These are phyloP conservation scores for Galeopsomyia nigrocyanea DNA, from an alignment of 2,888 invertebrate species.

Conservation along the genomic window DNA sequence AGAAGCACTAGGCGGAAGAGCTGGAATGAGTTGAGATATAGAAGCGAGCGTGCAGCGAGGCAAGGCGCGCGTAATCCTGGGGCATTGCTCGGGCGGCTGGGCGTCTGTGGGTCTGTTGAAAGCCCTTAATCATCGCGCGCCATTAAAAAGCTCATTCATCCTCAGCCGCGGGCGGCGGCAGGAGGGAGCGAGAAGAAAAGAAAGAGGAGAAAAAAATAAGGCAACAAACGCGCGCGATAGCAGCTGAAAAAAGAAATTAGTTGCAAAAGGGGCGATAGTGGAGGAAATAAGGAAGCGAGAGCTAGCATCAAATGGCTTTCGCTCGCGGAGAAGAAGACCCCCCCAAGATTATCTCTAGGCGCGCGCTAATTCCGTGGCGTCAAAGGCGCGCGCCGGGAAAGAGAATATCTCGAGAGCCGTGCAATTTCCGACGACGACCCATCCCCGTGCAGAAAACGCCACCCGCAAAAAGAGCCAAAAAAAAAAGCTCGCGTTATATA, in stretches of 20 bases:
- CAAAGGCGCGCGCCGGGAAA: constrained; percentile 10
- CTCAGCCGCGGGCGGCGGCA: no score
- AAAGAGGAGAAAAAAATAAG: not conserved
- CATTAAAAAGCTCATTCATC: constrained; percentile 1
- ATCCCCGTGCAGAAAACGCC: no score
- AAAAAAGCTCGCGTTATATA: no score
- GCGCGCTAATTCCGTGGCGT: constrained; percentile 9
- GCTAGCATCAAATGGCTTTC: not conserved
- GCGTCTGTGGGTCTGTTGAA: not conserved
- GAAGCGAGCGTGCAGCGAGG: no score
- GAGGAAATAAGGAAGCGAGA: not conserved
- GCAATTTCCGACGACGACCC: no score
- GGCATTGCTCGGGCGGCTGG: no score
- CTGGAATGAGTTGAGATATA: no score
- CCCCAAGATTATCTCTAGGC: constrained; percentile 5
- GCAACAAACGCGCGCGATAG: no score
- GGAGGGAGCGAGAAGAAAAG: not conserved
- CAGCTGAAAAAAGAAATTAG: no score
- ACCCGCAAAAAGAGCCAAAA: no score
- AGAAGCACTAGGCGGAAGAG: no score
- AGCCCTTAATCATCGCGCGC: constrained; percentile 2
- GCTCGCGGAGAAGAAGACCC: not conserved
- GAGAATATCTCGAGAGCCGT: constrained; percentile 6
- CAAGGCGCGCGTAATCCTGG: no score
- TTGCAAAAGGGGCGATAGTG: not conserved